Evolutionary conservation across 2,797 vertebrate species (phyloP), one percentile per base, ranked within the genome.

Genomic region (Arrhamphus sclerolepis): DNA sequence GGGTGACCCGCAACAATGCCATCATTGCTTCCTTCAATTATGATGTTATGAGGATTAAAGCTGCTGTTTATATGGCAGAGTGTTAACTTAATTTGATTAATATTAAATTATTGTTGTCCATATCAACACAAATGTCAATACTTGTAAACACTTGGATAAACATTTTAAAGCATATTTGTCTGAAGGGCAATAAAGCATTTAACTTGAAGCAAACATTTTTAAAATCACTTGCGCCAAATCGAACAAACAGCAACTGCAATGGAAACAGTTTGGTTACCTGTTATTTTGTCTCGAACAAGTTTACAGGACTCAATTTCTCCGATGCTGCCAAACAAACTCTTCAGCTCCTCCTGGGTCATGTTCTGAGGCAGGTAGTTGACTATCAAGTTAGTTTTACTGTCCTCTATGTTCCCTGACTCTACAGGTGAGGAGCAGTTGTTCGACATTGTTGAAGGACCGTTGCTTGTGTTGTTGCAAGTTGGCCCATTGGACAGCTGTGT

Each of bases 311-410:
- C 98, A 39, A 98, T 98, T 81, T 99, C 98, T 34, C 98, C 98
- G 77, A 98, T 98, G 91, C 97, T 99, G 29, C 97, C 96, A 77
- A 99, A 99, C 52, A 99, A 93, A 89, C 98, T 99, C 90, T 98
- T 98, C 50, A 99, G 92, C 61, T 99, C 98, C 46, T 99, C 97
- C 67, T 99, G 98, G 65, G 96, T 98, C 98, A 99, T 98, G 86
- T 96, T 99, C 91, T 99, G 98, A 77, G 98, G 98, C 93, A 99
- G 95, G 82, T 99, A 99, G 94, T 99, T 99, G 79, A 99, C 98
- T 87, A 99, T 99, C 90, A 99, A 93, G 91, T 99, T 99, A 75
- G 98, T 99, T 94, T 99, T 99, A 92, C 97, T 98, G 91, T 99
- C 98, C 89, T 99, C 97, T 72, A 96, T 93, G 84, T 94, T 96